Evolutionary conservation across 2,797 vertebrate species (phyloP), one percentile per base, ranked within the genome.

Genomic region (Trachurus trachurus): DNA sequence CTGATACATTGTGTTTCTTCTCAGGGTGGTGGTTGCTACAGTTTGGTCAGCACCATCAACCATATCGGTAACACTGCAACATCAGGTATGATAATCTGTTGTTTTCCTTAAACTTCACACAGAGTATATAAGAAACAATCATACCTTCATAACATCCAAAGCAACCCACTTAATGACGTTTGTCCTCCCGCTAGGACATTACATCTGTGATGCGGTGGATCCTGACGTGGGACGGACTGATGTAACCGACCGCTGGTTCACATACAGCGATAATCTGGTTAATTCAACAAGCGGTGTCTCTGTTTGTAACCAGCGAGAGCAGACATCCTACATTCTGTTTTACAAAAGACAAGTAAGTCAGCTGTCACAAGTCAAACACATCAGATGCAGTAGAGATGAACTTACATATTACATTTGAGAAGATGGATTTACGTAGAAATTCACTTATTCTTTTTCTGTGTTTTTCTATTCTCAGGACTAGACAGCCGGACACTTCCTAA

Each of bases 151-250:
- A 50, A n/a, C 19, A 50, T 3, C 45, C 17, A 54, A 54, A 15
- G 29, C 6, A 56, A 22, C 26, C 53, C 22, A 17, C 4, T 6
- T 31, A 56, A 56, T 26, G 16, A 31, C 10, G 56, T 15, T 19
- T 34, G 16, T 12, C 16, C 37, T 29, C 16, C 5, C 13, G 10
- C 2, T 29, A 64, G 62, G 62, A 64, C 62, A 64, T 19, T 64
- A 64, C 29, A 64, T 64, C 26, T 7, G 44, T 9, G 62, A 64
- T 3, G 17, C 16, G 0, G 26, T 34, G 2, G 26, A 64, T 34
- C 26, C 19, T 13, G 26, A 34, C 3, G 17, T 19, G 2, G 2
- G 3, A 4, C 26, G 3, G 6, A 17, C 0, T 0, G 16, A n/a
- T 0, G 0, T 1, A 0, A 49, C 29, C n/a, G 44, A 64, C 17